Evolutionary conservation across 1,140 invertebrate genomes (phyloP), one percentile per base, ranked within the genome.

Genomic region (Drosophila lacteicornis): DNA sequence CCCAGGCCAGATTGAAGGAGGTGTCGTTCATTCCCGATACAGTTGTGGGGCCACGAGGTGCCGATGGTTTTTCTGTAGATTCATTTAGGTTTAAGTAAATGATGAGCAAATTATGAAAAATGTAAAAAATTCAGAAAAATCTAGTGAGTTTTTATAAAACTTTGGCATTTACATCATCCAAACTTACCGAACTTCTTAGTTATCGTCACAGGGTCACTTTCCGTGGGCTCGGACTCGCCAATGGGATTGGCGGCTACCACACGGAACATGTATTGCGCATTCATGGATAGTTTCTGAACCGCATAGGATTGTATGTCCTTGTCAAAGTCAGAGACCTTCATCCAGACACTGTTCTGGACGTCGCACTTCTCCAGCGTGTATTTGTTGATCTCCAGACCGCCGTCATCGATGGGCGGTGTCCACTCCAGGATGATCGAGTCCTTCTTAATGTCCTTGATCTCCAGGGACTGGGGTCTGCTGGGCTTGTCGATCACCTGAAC

Each of bases 401-500:
- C 97, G 87, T 97, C 96, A 81, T 97, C 96, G 4, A 94, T 82
- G 4, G 97, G 97, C 49, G 96, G 96, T 85, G 96, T 96, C 97
- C 97, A 98, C 93, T 96, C 95, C 56, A 97, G 94, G 3, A 94
- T 95, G 4, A 97, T 95, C 0, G 95, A 95, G 76, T 96, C 95
- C 75, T 95, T 94, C 75, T 95, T 95, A 22, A 97, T 94, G 79
- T 97, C 96, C 78, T 95, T 96, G 33, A 97, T 94, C 40, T 95
- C 92, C 2, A 98, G 93, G 15, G 96, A 96, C 42, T 97, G 95
- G 0, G 98, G 98, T 84, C 95, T 95, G 63, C 95, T 95, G 7
- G 98, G 98, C 92, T 97, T 96, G 83, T 98, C 97, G 57, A 97
- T 96, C n/a, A 98, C 97, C 93, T 95, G 94, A 11, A 98, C 94